Base-by-base conservation (phyloP, 2,888 invertebrate genomes). In the Cylloceria caligata region DNA sequence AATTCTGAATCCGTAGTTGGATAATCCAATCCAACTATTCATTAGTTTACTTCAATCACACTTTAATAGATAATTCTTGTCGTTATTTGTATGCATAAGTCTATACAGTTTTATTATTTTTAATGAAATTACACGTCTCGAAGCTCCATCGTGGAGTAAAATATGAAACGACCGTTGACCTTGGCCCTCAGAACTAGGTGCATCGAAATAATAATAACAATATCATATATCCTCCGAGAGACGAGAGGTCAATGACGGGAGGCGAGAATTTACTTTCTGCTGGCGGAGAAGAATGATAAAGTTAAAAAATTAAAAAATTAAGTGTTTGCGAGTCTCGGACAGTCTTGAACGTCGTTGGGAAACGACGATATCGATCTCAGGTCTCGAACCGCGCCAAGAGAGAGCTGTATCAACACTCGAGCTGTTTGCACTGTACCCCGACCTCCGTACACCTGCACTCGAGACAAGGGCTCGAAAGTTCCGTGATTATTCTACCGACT, bases 361-460 rank as follows among this genome's bases (percentile, higher is more conserved):
- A 71, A 39, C 57, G 57, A 71, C 57, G 30, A 68, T 68, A 71
- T 57, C 71, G 71, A 71, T 71, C 57, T 45, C 30, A 7, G 39
- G n/a, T 19, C 27, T 16, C 36, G 39, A 21, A 13, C 21, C 19
- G 5, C 21, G 24, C 36, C 13, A 34, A 52, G 36, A 76, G 36
- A 76, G 52, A 60, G 47, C 45, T 73, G 24, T 81, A 81, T 93
- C 91, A 94, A 92, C 96, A 96, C 87, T 93, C 93, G 84, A 96
- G 93, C 85, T 95, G 94, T 86, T 94, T 94, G 92, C 98, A 98
- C 90, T 97, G 96, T 77, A 98, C 98, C 62, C 98, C 98, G 82
- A 96, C 93, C 90, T 97, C 96, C 49, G 97, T 97, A 93, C 98
- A 98, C 93, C 96, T 96, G 93, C 98, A 98, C 93, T 97, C 96